Base-by-base conservation (phyloP, 1,140 invertebrate species). In the Zaprionus camerounensis region DNA sequence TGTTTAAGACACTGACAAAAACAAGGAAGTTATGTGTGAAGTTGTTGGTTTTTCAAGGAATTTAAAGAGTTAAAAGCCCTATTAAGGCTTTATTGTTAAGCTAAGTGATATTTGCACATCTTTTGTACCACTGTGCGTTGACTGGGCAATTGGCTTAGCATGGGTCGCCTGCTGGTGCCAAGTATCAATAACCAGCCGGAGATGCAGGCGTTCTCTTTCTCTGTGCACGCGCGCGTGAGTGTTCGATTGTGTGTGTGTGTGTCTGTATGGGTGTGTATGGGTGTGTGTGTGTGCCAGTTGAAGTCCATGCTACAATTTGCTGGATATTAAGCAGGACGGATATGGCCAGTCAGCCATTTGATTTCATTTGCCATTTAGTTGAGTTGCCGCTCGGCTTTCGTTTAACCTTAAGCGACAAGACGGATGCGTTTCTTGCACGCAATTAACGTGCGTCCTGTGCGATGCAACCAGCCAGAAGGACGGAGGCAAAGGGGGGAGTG, bases 181-280 rank as follows among this genome's bases (percentile, higher is more conserved):
- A 87, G 83, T 81, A 80, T 71, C 74, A 79, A 87, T 78, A 78
- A 71, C 75, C 38, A 64, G 46, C 36, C 56, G 59, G 57, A 12
- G 56, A 59, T 53, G 67, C 31, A 38, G 28, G 15, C 57, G 31
- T 13, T 51, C 46, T 46, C 41, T 17, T 46, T 46, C 41, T 17
- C 26, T 28, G 5, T 22, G n/a, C 6, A 26, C 24, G 36, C 24
- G n/a, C 20, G 15, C n/a, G 24, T 69, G 12, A 26, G 31, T 51
- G 20, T 51, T 49, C 55, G 68, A 55, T 20, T 26, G 59, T 71
- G 58, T 31, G 28, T 31, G 28, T 71, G 58, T 31, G 28, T 31
- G 28, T 31, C 0, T 17, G 17, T 17, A 17, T 17, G 17, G 1
- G 28, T 26, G 1, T 26, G 1, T 31, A 24, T 28, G 36, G 36